Evolutionary conservation across 2,888 invertebrate species (phyloP).

Genomic region (Drosophila gaucha): DNA sequence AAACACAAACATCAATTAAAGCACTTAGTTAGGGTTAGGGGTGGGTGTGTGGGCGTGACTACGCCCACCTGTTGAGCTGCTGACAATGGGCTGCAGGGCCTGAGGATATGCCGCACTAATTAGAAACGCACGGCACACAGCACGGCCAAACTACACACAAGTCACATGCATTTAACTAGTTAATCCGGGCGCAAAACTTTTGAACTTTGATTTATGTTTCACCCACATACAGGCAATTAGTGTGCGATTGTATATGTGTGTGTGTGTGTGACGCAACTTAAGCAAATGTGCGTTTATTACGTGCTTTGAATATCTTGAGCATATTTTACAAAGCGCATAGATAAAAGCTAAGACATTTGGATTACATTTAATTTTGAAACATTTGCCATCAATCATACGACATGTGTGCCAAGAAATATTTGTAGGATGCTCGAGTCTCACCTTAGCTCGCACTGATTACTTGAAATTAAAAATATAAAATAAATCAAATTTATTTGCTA

Average conservation of each 20-base stretch:
- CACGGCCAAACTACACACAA: constrained; percentile 26
- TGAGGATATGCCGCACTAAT: constrained; percentile 59
- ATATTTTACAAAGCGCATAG: constrained; percentile 26
- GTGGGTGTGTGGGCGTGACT: neutral
- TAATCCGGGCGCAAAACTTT: constrained; percentile 73
- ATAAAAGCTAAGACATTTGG: constrained; percentile 38
- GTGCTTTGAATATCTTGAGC: constrained; percentile 59
- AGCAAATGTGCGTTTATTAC: constrained; percentile 66
- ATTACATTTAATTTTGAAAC: constrained; percentile 6
- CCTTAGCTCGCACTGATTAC: constrained; percentile 57
- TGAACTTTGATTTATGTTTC: constrained; percentile 76
- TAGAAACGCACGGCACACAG: constrained; percentile 60
- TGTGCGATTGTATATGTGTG: constrained; percentile 11
- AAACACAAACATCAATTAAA: constrained; percentile 32
- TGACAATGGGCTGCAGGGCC: constrained; percentile 46
- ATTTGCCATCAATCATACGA: constrained; percentile 59
- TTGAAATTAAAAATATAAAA: constrained; percentile 42
- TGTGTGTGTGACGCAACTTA: constrained; percentile 45
- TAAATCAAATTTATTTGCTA: constrained; percentile 30
- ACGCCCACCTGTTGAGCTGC: constrained; percentile 61
- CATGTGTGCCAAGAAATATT: constrained; percentile 32
- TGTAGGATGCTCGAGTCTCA: constrained; percentile 41
- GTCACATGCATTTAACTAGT: constrained; percentile 65
- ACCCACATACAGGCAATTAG: constrained; percentile 57
- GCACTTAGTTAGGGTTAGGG: constrained; percentile 5